Percentiles rank a stretch among this genome's conserved stretches.
These are phyloP conservation scores for Anhinga anhinga DNA, from an alignment of 2,113 vertebrate species.

Conservation along the genomic window DNA sequence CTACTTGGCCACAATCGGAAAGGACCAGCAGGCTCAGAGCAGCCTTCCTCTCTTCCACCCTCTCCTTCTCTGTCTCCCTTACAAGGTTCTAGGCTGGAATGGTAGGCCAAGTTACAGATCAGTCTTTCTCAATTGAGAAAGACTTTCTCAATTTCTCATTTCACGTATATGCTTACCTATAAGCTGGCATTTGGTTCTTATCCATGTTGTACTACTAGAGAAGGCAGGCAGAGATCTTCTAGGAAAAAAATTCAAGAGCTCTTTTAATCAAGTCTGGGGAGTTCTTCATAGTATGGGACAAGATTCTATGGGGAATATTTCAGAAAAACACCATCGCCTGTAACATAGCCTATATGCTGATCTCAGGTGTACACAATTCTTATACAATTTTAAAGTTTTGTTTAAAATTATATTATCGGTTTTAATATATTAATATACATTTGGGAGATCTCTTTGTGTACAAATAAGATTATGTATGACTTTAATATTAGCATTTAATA, in stretches of 20 bases:
- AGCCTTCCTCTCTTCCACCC: not conserved
- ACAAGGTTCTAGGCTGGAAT: not conserved
- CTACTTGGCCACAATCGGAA: not conserved
- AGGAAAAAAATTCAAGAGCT: not conserved
- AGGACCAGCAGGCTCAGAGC: not conserved
- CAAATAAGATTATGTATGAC: not conserved
- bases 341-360: not conserved
- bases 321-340: not conserved
- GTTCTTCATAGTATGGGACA: not conserved
- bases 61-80: not conserved
- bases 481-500: not conserved
- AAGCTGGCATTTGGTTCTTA: not conserved
- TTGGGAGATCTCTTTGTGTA: not conserved
- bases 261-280: not conserved
- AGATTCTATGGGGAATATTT: not conserved
- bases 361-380: not conserved
- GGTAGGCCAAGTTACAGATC: not conserved
- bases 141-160: no score
- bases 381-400: not conserved
- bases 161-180: not conserved
- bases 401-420: not conserved
- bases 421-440: not conserved
- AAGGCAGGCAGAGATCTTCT: not conserved
- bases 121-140: not conserved
- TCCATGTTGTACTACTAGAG: not conserved